Conservation (phyloP, 35 echinoderm and acorn worm species). For the Holothuria glaberrima region DNA sequence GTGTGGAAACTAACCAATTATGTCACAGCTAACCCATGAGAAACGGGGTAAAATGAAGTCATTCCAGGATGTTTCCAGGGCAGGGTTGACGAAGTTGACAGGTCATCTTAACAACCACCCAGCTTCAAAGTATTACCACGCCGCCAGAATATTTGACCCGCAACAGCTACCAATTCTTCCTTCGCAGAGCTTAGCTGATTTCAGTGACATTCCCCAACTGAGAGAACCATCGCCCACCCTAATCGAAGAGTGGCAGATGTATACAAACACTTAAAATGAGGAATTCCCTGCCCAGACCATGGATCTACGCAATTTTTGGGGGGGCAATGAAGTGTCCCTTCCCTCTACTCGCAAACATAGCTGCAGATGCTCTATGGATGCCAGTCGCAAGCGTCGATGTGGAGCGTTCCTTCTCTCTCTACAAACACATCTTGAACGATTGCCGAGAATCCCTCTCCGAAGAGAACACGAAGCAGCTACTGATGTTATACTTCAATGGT, state of each 20-base stretch:
- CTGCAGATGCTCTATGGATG: conserved; percentile 70
- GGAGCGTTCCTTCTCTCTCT: conserved; percentile 66
- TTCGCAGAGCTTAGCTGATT: conserved; percentile 39
- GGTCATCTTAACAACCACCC: conserved; percentile 57
- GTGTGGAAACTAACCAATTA: conserved; percentile 36
- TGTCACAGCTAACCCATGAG: background rate
- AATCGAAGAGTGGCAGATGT: conserved; percentile 64
- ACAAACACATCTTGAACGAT: conserved; percentile 76
- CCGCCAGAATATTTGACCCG: conserved; percentile 63
- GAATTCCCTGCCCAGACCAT: no score
- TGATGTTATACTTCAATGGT: conserved; percentile 71
- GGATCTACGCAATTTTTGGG: no score
- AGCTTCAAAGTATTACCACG: conserved; percentile 38
- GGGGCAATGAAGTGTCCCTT: background rate
- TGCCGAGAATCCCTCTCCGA: conserved; percentile 55
- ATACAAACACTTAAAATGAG: background rate
- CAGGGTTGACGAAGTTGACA: conserved; percentile 40
- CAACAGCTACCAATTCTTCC: conserved; percentile 52
- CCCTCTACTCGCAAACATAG: conserved; percentile 52
- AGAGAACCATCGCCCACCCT: background rate
- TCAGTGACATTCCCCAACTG: conserved; percentile 10
- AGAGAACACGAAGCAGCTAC: conserved; percentile 64
- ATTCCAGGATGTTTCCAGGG: conserved; percentile 54
- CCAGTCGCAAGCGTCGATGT: conserved; percentile 69
- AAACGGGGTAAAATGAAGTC: conserved; percentile 26